phyloP scores from a whole-genome alignment of 2,888 invertebrate species.

The Microctonus hyperodae region DNA sequence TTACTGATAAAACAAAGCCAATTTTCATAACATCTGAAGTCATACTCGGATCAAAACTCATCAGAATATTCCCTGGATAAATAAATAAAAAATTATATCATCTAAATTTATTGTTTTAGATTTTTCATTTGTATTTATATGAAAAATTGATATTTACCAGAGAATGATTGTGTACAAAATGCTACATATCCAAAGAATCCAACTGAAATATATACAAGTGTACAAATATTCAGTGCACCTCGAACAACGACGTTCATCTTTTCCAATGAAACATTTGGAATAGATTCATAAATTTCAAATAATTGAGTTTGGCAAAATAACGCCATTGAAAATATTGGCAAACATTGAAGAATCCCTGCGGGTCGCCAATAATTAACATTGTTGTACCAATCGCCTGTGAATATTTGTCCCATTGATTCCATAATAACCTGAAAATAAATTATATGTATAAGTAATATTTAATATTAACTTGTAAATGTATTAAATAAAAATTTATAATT shows the following conservation, averaged over 20 bases:
- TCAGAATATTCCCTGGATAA: conserved; percentile 84
- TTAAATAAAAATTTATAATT: conserved; percentile 7
- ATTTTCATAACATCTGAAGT: conserved; percentile 91
- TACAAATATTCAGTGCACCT: conserved; percentile 91
- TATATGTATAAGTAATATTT: background rate
- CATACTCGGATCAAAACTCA: conserved; percentile 83
- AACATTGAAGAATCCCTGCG: conserved; percentile 85
- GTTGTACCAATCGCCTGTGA: conserved; percentile 76
- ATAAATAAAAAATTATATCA: conserved; percentile 4
- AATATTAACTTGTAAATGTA: background rate
- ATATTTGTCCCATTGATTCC: conserved; percentile 79
- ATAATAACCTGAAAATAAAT: conserved; percentile 71
- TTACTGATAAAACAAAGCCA: conserved; percentile 93
- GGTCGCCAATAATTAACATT: conserved; percentile 83
- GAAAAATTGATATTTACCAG: conserved; percentile 65
- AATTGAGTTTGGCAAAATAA: conserved; percentile 96
- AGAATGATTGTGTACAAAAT: conserved; percentile 79
- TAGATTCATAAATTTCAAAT: conserved; percentile 91
- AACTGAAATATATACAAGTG: conserved; percentile 86
- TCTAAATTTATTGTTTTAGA: too few species aligned
- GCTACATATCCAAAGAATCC: conserved; percentile 95
- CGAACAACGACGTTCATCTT: conserved; percentile 89
- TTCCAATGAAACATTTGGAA: conserved; percentile 86
- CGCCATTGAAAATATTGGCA: conserved; percentile 97
- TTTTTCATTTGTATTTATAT: background rate